A percentile compares a stretch with the other conserved stretches of the same genome.
phyloP scores from a whole-genome alignment of 2,888 invertebrate species.

The Conistra vaccinii region DNA sequence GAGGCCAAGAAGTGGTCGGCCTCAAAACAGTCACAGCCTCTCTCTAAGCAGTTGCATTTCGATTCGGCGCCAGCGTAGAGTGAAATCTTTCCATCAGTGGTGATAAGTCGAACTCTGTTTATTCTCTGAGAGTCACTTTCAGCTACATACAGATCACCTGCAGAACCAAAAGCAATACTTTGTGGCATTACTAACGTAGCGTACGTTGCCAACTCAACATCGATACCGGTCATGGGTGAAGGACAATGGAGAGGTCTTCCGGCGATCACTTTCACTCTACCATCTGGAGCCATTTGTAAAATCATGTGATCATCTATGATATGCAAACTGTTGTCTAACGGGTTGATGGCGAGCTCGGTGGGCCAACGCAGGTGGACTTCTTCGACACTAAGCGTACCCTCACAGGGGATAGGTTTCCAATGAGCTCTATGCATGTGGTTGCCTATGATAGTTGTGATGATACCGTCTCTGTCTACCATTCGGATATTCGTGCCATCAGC shows the following conservation, averaged over 20 bases:
- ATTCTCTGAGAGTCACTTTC: conserved; percentile 99
- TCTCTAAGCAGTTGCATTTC: conserved; percentile 97
- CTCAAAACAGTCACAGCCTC: conserved; percentile 98
- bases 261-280: conserved; percentile 97
- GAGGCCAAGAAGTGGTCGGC: conserved; percentile 97
- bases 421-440: conserved; percentile 98
- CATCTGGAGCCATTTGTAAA: conserved; percentile 97
- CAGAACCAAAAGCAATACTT: conserved; percentile 97
- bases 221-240: conserved; percentile 94
- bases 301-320: conserved; percentile 99
- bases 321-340: conserved; percentile 97
- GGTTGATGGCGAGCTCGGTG: conserved; percentile 98
- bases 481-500: conserved; percentile 98
- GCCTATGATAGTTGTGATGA: conserved; percentile 97
- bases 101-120: conserved; percentile 97
- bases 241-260: conserved; percentile 98
- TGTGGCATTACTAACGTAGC: conserved; percentile 98
- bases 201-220: conserved; percentile 96
- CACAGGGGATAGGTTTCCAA: conserved; percentile 98
- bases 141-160: conserved; percentile 97
- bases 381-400: conserved; percentile 97
- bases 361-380: conserved; percentile 99
- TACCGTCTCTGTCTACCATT: conserved; percentile 97
- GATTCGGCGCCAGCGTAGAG: conserved; percentile 98
- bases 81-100: conserved; percentile 97